Evolutionary conservation across 2,113 vertebrate species (phyloP), one percentile per base, ranked within the genome.

Genomic region (Rhagologus leucostigma): DNA sequence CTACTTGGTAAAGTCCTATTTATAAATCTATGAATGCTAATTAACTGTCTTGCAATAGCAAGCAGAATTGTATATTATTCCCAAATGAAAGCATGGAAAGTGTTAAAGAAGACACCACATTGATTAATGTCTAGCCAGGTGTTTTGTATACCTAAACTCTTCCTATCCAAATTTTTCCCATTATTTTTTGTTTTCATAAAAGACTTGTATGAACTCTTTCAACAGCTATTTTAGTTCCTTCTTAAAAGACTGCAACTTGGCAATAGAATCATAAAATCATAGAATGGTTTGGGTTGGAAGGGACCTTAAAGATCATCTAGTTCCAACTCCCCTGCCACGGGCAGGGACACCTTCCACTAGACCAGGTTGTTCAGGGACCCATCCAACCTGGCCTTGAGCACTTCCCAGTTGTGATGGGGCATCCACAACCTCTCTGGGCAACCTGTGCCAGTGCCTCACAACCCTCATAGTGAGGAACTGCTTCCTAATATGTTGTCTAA

Each of bases 1-100:
- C 64, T 87, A 11, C 76, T 89, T 11, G 9, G 41, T 60, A 64
- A 88, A 95, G 84, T 85, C 59, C 67, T 79, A 37, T 79, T 96
- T 91, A 75, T 80, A 84, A 89, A 69, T 41, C 60, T 91, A 32
- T 49, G 67, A 85, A 84, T 87, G 74, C 65, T 96, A 96, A 91
- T 96, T 91, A 93, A 84, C 65, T 71, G 68, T 69, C 74, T 57
- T 63, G 41, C 41, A 82, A 53, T 20, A 53, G 75, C 37, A 83
- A 82, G 50, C 32, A 39, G 49, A 91, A 82, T 24, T 65, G 44
- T 78, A 20, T 41, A 49, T 82, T 89, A 82, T 68, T 87, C 53
- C 47, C 49, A 87, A 79, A 82, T 62, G 44, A 87, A 93, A 87
- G 62, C 16, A 65, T 33, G 53, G 46, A 67, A 95, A 83, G 81